Evolutionary conservation across 2,888 invertebrate species (phyloP).

Genomic region (Rhogogaster chlorosoma): DNA sequence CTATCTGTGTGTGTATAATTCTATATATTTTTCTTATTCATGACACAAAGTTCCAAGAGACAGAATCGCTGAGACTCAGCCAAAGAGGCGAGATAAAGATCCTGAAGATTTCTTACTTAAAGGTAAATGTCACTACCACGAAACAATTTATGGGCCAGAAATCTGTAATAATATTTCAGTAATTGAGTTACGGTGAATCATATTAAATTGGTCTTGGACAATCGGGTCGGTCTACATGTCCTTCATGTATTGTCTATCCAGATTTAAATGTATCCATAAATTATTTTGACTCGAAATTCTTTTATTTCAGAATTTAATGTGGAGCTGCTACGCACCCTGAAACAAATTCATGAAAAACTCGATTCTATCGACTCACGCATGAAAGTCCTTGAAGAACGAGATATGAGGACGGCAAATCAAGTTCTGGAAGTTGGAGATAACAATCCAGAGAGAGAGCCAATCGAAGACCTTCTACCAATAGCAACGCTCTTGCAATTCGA

Average conservation of each 20-base stretch:
- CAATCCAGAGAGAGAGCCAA: conserved; percentile 4
- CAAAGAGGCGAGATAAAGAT: conserved; percentile 4
- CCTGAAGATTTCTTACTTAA: neutral
- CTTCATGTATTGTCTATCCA: neutral
- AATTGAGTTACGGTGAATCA: conserved; percentile 15
- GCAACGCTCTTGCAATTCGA: conserved; percentile 13
- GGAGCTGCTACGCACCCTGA: neutral
- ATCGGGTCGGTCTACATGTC: neutral
- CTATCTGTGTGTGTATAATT: conserved; percentile 2
- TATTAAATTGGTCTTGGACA: conserved; percentile 9
- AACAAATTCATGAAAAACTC: neutral
- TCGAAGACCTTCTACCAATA: neutral
- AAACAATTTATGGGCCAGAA: conserved; percentile 8
- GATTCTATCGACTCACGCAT: neutral
- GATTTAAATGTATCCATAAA: neutral
- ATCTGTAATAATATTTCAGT: conserved; percentile 3
- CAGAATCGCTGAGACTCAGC: neutral
- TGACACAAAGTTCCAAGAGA: conserved; percentile 10
- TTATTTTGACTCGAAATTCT: neutral
- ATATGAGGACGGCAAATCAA: neutral
- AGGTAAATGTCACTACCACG: conserved; percentile 3
- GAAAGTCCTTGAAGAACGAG: neutral
- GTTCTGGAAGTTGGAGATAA: neutral
- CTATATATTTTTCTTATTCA: conserved; percentile 20
- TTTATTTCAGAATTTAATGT: neutral